Evolutionary conservation across 2,113 vertebrate species (phyloP).

Genomic region (Myrmecobius fasciatus): DNA sequence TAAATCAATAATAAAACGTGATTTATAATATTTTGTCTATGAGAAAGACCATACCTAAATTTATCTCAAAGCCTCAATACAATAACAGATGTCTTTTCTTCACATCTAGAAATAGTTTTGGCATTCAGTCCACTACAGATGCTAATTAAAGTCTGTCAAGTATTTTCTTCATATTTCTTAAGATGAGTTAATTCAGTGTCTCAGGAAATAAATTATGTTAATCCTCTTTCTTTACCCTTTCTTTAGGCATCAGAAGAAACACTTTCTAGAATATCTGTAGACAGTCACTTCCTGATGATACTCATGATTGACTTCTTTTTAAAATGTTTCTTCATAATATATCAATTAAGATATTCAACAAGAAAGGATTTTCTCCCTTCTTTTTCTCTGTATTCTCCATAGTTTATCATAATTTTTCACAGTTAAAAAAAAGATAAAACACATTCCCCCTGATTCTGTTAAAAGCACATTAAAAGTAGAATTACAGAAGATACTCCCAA

Average conservation of each 20-base stretch:
- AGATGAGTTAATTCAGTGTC: background rate
- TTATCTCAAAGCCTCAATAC: background rate
- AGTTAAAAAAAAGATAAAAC: background rate
- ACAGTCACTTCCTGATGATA: background rate
- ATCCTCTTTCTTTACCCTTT: background rate
- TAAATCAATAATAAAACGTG: background rate
- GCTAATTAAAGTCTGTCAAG: background rate
- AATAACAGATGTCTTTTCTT: background rate
- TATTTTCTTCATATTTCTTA: background rate
- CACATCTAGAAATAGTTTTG: background rate
- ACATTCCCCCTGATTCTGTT: background rate
- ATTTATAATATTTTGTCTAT: background rate
- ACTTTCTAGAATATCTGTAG: background rate
- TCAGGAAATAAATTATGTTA: background rate
- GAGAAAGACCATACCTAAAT: no score
- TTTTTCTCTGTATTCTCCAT: background rate
- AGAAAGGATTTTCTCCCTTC: background rate
- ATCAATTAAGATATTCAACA: background rate
- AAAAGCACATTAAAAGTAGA: background rate
- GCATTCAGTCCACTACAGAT: background rate
- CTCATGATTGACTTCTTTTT: background rate
- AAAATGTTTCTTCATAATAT: background rate
- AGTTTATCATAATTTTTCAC: background rate
- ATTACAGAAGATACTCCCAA: background rate
- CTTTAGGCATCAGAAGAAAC: background rate